Conservation (phyloP, 1,140 invertebrate genomes). For the Drosophila lini region DNA sequence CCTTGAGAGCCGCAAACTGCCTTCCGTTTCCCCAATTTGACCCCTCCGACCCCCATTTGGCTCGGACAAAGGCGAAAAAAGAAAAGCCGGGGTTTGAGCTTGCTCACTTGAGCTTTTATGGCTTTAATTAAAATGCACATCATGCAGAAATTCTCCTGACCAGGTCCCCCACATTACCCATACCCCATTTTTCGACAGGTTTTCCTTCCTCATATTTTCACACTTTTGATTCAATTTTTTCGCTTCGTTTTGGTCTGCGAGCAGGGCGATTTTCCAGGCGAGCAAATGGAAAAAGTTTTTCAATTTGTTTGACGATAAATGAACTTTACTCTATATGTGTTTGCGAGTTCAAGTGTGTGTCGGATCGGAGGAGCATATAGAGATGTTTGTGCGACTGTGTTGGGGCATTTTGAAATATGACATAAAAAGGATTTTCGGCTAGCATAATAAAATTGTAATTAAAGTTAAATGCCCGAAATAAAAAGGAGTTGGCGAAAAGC, state of each 20-base stretch:
- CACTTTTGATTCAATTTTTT: slow-evolving; percentile 42
- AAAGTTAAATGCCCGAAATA: slow-evolving; percentile 67
- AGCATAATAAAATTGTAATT: slow-evolving; percentile 79
- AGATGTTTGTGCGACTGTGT: slow-evolving; percentile 5
- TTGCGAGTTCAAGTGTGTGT: slow-evolving; percentile 12
- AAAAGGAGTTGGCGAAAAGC: slow-evolving; percentile 49
- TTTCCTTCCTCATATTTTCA: slow-evolving; percentile 49
- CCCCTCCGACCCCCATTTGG: not conserved
- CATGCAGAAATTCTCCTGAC: slow-evolving; percentile 32
- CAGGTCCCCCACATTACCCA: slow-evolving; percentile 33
- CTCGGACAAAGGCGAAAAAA: slow-evolving; percentile 22
- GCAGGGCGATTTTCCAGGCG: slow-evolving; percentile 54
- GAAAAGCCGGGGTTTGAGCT: slow-evolving; percentile 24
- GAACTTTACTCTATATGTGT: slow-evolving; percentile 54
- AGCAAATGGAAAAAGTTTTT: slow-evolving; percentile 79
- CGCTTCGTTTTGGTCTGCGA: slow-evolving; percentile 6
- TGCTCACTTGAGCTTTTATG: slow-evolving; percentile 47
- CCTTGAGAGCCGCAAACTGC: slow-evolving; percentile 49
- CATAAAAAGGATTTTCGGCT: slow-evolving; percentile 70
- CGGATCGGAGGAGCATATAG: slow-evolving; percentile 8
- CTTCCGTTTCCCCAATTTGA: slow-evolving; percentile 29
- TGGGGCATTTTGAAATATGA: slow-evolving; percentile 69
- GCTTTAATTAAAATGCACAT: slow-evolving; percentile 78
- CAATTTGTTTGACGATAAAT: slow-evolving; percentile 81
- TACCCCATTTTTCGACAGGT: slow-evolving; percentile 53